Conservation (phyloP, 2,797 vertebrate genomes). For the Anguilla marmorata region DNA sequence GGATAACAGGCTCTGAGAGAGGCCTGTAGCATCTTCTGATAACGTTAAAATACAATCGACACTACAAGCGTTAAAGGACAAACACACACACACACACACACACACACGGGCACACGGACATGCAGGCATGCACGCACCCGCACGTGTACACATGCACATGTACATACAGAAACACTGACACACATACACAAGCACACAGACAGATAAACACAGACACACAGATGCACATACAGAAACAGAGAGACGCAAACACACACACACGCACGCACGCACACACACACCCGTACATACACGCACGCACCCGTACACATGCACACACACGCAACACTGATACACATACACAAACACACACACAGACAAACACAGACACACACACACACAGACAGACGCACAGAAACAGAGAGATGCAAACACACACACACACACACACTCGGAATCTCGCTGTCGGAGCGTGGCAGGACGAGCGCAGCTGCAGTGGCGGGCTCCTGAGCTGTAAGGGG, state of each 20-base stretch:
- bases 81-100: not conserved
- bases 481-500: not conserved
- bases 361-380: not conserved
- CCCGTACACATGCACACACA: too few relatives aligned
- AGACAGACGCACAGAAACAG: not conserved
- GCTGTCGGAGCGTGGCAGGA: not conserved
- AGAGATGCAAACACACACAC: not conserved
- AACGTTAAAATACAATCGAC: not conserved
- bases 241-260: not conserved
- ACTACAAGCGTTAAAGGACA: not conserved
- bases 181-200: slow-evolving; percentile 13
- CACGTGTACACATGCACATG: not conserved
- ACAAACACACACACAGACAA: not conserved
- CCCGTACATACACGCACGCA: too few relatives aligned
- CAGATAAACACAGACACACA: not conserved
- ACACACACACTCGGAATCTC: slow-evolving; percentile 3
- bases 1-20: not conserved
- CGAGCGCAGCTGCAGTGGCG: too few relatives aligned
- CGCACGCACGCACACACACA: not conserved
- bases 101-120: not conserved
- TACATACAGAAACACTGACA: not conserved
- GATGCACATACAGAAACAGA: not conserved
- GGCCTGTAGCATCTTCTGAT: not conserved
- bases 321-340: too few relatives aligned
- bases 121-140: not conserved